Evolutionary conservation across 2,113 vertebrate genomes (phyloP), one percentile per base, ranked within the genome.

Genomic region (Apodemus sylvaticus): DNA sequence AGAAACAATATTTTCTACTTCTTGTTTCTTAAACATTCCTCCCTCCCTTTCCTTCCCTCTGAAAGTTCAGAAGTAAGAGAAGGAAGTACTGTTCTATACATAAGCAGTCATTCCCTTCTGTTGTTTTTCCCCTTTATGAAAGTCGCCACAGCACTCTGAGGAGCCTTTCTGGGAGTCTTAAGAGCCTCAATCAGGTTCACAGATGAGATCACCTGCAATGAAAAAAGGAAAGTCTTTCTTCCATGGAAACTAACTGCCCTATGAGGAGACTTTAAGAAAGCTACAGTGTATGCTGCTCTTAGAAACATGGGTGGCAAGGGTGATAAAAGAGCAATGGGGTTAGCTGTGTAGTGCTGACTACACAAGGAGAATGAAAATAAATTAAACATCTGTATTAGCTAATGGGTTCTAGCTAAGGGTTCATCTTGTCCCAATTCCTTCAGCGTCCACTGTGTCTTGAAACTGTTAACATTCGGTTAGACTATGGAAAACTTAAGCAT

Each of bases 161-260:
- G 71, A 95, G 93, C 62, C 42, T 85, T 95, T 90, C 93, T 62
- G 90, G 92, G 78, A 89, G 60, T 31, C 29, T 94, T 83, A 87
- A 92, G 73, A 73, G 89, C 55, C 42, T 89, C 51, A 83, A 70
- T 92, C 74, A 77, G 58, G 94, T 95, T 97, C 90, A 91, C 79
- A 95, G 90, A 58, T 94, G 58, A 93, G 36, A 93, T 70, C 48
- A 86, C 87, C 42, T 96, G 26, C 73, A 89, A 89, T 68, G 68
- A 93, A 85, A 93, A 88, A 7, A 93, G 86, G 79, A 93, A 96
- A 96, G 86, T 60, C 29, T 89, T 97, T 89, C 85, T 89, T 91
- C 83, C 64, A 82, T 55, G 58, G 45, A 93, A 95, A 97, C 31
- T 48, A 93, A 93, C 58, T 96, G 94, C n/a, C 26, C 51, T 77